Evolutionary conservation across 2,797 vertebrate species (phyloP).

Genomic region (Coreius guichenoti): DNA sequence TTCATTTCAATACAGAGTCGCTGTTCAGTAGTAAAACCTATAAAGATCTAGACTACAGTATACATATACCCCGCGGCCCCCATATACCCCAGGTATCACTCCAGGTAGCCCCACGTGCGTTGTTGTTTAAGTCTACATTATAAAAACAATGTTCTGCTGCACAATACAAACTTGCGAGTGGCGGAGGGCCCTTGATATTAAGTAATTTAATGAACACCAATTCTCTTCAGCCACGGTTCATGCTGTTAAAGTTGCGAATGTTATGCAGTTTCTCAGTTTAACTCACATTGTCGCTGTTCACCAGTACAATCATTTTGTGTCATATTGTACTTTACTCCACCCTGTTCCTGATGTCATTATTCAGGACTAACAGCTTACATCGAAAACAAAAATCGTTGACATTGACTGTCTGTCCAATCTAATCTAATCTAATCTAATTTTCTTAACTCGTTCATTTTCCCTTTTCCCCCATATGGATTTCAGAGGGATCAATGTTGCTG

Average conservation of each 20-base stretch:
- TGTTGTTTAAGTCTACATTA: background rate
- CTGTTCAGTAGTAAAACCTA: background rate
- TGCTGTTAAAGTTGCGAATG: background rate
- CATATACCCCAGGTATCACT: no score
- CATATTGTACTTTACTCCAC: background rate
- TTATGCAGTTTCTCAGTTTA: slow-evolving; percentile 15
- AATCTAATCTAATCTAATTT: background rate
- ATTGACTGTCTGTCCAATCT: background rate
- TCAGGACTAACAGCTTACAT: background rate
- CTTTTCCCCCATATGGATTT: background rate
- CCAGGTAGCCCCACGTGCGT: no score
- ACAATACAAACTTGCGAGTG: background rate
- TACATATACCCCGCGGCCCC: no score
- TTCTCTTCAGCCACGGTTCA: background rate
- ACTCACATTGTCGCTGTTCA: slow-evolving; percentile 55
- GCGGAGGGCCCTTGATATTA: background rate
- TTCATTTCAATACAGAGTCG: background rate
- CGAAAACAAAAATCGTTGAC: background rate
- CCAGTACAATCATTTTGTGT: background rate
- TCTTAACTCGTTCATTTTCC: background rate
- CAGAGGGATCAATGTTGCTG: background rate
- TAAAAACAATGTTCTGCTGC: background rate
- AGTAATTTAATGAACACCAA: background rate
- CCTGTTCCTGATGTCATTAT: slow-evolving; percentile 9
- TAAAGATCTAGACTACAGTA: no score